Conservation (phyloP, 2,113 vertebrate genomes). For the Crotalus viridis region DNA sequence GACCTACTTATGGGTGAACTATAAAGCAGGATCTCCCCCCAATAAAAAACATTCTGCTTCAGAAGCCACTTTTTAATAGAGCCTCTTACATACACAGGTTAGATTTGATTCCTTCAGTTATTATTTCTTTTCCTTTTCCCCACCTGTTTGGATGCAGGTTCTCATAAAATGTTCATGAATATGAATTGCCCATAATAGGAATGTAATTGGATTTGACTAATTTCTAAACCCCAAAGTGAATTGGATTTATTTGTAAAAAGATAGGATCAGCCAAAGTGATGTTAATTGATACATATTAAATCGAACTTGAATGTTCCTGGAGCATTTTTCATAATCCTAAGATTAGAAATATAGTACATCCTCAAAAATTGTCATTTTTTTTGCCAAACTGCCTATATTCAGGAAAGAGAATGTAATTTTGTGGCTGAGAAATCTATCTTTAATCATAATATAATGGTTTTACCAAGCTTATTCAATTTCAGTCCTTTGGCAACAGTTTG, state of each 20-base stretch:
- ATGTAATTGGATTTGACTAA: background rate
- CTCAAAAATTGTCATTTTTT: background rate
- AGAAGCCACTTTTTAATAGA: background rate
- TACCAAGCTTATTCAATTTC: background rate
- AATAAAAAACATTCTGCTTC: background rate
- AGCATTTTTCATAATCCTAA: background rate
- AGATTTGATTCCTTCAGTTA: background rate
- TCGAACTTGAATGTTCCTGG: background rate
- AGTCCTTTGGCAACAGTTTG: background rate
- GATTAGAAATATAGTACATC: background rate
- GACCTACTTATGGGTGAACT: background rate
- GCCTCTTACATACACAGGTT: background rate
- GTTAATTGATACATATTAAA: background rate
- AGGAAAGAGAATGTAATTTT: background rate
- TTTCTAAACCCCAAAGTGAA: background rate
- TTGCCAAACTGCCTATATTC: background rate
- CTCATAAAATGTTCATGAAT: background rate
- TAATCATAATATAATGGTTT: background rate
- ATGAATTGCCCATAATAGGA: background rate
- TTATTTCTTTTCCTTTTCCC: background rate
- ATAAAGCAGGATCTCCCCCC: background rate
- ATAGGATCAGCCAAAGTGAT: background rate
- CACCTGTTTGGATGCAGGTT: background rate
- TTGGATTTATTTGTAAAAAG: background rate
- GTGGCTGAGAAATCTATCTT: background rate